Conservation (phyloP, 2,888 invertebrate genomes). For the Spialia ferax region DNA sequence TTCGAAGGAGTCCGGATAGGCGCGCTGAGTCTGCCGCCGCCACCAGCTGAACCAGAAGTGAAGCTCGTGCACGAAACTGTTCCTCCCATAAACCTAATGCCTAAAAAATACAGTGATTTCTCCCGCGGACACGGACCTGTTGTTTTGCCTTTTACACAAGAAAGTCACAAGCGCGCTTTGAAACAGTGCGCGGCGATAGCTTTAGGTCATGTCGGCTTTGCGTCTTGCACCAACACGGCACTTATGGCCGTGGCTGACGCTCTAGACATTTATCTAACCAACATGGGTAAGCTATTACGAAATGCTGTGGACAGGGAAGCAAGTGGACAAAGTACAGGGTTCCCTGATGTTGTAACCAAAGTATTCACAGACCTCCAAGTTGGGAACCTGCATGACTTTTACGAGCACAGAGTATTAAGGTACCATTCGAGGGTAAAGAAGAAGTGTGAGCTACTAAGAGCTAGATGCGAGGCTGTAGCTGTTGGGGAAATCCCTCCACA, state of each 20-base stretch:
- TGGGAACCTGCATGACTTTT: slow-evolving; percentile 75
- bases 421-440: slow-evolving; percentile 73
- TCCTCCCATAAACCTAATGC: slow-evolving; percentile 73
- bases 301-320: slow-evolving; percentile 76
- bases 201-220: slow-evolving; percentile 74
- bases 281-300: slow-evolving; percentile 77
- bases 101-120: slow-evolving; percentile 78
- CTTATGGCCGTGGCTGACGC: slow-evolving; percentile 72
- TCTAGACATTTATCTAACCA: slow-evolving; percentile 73
- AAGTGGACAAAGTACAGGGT: slow-evolving; percentile 72
- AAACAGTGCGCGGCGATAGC: slow-evolving; percentile 78
- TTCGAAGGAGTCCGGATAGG: slow-evolving; percentile 70
- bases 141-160: slow-evolving; percentile 76
- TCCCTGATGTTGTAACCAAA: slow-evolving; percentile 79
- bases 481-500: slow-evolving; percentile 72
- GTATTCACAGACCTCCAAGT: slow-evolving; percentile 78
- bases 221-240: slow-evolving; percentile 73
- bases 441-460: slow-evolving; percentile 64
- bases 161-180: slow-evolving; percentile 77
- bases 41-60: slow-evolving; percentile 68
- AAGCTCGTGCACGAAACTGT: slow-evolving; percentile 67
- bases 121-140: slow-evolving; percentile 74
- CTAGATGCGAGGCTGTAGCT: slow-evolving; percentile 68
- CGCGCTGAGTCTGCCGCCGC: slow-evolving; percentile 64
- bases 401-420: slow-evolving; percentile 70